Percentiles rank a stretch among this genome's conserved stretches.
Conservation (phyloP, 2,888 invertebrate species). For the Ommatoiulus sabulosus region DNA sequence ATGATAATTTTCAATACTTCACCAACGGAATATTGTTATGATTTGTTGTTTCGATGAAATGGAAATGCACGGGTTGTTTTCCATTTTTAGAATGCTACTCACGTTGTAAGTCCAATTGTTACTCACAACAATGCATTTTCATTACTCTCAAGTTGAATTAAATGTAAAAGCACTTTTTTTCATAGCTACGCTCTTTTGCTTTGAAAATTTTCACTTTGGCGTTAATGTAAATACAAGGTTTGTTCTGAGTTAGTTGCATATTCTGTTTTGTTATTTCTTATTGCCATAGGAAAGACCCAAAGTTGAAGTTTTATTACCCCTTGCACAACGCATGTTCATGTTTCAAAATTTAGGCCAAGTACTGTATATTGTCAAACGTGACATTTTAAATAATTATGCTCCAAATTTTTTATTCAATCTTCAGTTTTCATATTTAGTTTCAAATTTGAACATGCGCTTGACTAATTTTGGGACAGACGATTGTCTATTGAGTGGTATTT, state of each 20-base stretch:
- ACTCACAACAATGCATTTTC: conserved; percentile 45
- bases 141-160: conserved; percentile 17
- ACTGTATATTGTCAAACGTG: too few species aligned
- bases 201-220: neutral
- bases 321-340: too few species aligned
- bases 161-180: conserved; percentile 44
- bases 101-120: conserved; percentile 2
- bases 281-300: too few species aligned
- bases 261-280: neutral
- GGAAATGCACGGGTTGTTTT: neutral
- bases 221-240: conserved; percentile 37
- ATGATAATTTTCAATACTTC: conserved; percentile 99
- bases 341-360: too few species aligned
- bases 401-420: too few species aligned
- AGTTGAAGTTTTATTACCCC: too few species aligned
- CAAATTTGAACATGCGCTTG: too few species aligned
- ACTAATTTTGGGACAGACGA: too few species aligned
- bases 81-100: conserved; percentile 30
- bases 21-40: conserved; percentile 91
- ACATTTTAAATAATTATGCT: too few species aligned
- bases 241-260: conserved; percentile 13
- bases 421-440: too few species aligned
- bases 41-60: neutral
- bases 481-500: too few species aligned
- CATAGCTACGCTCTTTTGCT: neutral